Percentiles rank a stretch among this genome's conserved stretches.
These are phyloP conservation scores for Spinibarbus caldwelli DNA, from an alignment of 2,797 vertebrate genomes.

Conservation along the genomic window DNA sequence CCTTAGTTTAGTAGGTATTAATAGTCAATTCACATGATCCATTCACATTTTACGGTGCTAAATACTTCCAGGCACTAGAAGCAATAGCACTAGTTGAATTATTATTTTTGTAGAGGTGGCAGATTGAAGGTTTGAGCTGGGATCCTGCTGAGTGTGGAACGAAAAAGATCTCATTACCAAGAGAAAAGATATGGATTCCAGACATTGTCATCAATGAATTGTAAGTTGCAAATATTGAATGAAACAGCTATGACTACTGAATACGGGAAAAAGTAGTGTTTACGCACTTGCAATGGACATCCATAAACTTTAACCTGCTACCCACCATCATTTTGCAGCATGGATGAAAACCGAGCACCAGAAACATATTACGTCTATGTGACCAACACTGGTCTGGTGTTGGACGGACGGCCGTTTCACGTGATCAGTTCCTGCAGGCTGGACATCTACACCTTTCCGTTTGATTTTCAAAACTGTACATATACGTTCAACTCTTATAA, in stretches of 20 bases:
- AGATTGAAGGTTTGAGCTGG: constrained; percentile 74
- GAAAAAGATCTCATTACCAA: constrained; percentile 66
- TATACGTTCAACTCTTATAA: constrained; percentile 69
- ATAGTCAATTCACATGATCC: no score
- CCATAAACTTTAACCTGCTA: neutral
- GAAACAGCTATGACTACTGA: neutral
- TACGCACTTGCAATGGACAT: neutral
- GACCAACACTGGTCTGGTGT: constrained; percentile 57
- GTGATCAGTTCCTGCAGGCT: constrained; percentile 75
- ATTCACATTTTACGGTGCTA: neutral
- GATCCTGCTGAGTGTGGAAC: constrained; percentile 69
- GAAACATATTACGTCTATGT: constrained; percentile 69
- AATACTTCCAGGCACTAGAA: neutral
- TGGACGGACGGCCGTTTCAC: constrained; percentile 67
- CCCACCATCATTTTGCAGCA: constrained; percentile 60
- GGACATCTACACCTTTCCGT: constrained; percentile 75
- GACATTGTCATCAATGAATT: constrained; percentile 74
- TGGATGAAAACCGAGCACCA: constrained; percentile 72
- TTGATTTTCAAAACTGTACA: constrained; percentile 75
- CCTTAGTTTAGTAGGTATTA: neutral
- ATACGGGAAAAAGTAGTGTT: neutral
- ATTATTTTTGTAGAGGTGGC: constrained; percentile 69
- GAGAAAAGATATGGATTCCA: constrained; percentile 68
- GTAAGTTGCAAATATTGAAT: constrained; percentile 68
- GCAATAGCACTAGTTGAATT: neutral